Base-by-base conservation (phyloP, 2,888 invertebrate genomes). In the Mesorhabditis belari region DNA sequence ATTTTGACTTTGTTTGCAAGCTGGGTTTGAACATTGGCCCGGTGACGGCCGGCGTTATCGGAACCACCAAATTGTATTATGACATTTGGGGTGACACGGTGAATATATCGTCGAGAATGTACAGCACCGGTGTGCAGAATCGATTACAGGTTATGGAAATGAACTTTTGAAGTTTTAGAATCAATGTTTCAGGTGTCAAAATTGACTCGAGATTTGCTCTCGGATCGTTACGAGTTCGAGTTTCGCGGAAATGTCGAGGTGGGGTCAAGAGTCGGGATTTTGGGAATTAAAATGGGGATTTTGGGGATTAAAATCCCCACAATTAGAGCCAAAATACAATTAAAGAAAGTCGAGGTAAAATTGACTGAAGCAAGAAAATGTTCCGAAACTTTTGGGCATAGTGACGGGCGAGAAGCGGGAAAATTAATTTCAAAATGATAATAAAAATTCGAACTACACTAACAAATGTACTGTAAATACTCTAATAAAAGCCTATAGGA, bases 61-160 rank as follows among this genome's bases (percentile, higher is more conserved):
- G 95, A 0, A 93, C 93, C 5, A 90, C 90, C 2, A 96, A 95
- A 81, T 84, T 96, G 64, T 91, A 92, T 82, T 96, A 94, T 77
- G 95, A 95, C 82, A 95, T 95, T 75, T 96, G 95, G 95, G 95
- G 95, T 0, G 95, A 96, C 82, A 92, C 95, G 0, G 95, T 96
- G 49, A 96, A 96, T 82, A 92, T 95, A 62, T 92, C 95, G 0
- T 91, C 91, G 5, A 86, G 95, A 58, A 96, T 96, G 96, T 95
- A 96, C 82, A 91, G 92, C 0, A 95, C 94, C 0, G 95, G 95
- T 0, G 88, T 93, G 9, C 86, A 88, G 3, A 90, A 91, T 62
- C 85, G 88, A 55, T 90, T 93, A 70, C 84, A 85, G 74, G 83
- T 83, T 29, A 54, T 58, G 49, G 4, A n/a, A 23, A 23, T 49